Base-by-base conservation (phyloP, 2,888 invertebrate species). In the Eretmocerus hayati region DNA sequence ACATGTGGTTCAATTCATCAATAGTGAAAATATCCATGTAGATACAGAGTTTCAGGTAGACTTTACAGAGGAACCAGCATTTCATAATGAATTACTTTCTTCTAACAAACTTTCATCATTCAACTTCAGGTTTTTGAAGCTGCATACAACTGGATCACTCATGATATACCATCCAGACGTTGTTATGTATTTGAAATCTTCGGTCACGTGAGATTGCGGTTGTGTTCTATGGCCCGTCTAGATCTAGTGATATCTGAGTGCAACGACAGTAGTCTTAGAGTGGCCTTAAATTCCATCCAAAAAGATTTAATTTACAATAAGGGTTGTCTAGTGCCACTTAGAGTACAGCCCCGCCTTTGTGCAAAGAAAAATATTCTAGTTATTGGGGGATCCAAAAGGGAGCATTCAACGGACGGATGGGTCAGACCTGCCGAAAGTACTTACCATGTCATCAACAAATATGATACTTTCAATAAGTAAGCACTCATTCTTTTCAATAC, bases 351-450 rank as follows among this genome's bases (percentile, higher is more conserved):
- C 1, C 79, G 93, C 6, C 81, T 85, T 56, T 83, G 89, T 65
- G 90, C 92, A 1, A 86, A 90, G 55, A 91, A 91, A 67, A 83
- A 86, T 64, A 85, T 94, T 54, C 84, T 89, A 62, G 83, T 94
- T 38, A 87, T 90, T 54, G 94, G 94, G 20, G 94, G 94, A 13
- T 89, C 88, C 2, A 85, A 87, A 61, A 81, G 90, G 42, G 88
- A 90, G 72, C 78, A 83, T 40, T 72, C 73, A 2, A 77, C 80
- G 13, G 80, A 80, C 36, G 80, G 84, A 49, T 84, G 88, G 80
- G 81, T 87, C 65, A 68, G 77, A 62, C 79, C 86, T 59, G 77
- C 84, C 48, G 92, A 92, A 75, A 84, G 87, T 69, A 87, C 89
- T 56, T 85, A 90, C 58, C 83, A 85, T 56, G 83, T 85, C 9